These are phyloP conservation scores for Caenorhabditis doughertyi DNA, from an alignment of 2,888 invertebrate genomes.

Conservation along the genomic window DNA sequence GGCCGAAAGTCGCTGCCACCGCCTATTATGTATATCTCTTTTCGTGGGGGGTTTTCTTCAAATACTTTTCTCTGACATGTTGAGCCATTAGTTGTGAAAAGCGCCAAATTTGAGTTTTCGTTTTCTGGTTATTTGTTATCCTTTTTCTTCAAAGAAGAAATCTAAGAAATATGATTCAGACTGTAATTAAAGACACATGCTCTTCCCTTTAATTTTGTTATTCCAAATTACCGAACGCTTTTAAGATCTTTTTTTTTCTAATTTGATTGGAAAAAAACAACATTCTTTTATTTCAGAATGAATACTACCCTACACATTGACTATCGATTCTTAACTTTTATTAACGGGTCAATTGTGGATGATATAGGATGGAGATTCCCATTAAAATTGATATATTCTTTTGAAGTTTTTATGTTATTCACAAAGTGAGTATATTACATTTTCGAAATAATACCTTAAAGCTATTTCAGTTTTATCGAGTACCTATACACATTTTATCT, in stretches of 20 bases:
- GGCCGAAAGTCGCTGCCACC: slow-evolving; percentile 26
- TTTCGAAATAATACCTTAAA: background rate
- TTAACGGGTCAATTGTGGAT: slow-evolving; percentile 44
- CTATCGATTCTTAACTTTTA: slow-evolving; percentile 55
- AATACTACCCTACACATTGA: background rate
- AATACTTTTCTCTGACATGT: background rate
- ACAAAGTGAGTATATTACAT: slow-evolving; percentile 27
- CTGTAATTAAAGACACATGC: slow-evolving; percentile 27
- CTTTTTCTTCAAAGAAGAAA: background rate
- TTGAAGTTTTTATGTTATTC: slow-evolving; percentile 31
- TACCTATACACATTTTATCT: slow-evolving; percentile 56
- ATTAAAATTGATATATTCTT: slow-evolving; percentile 8
- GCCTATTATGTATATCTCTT: background rate
- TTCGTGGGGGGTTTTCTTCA: slow-evolving; percentile 1
- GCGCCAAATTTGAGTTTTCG: background rate
- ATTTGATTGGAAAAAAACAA: background rate
- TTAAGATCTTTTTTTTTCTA: background rate
- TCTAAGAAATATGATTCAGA: slow-evolving; percentile 17
- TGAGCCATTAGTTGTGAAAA: slow-evolving; percentile 15
- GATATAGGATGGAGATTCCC: slow-evolving; percentile 48
- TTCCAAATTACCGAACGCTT: background rate
- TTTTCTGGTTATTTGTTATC: slow-evolving; percentile 21
- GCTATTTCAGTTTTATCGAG: slow-evolving; percentile 51
- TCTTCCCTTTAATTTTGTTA: background rate
- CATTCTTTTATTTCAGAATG: slow-evolving; percentile 12